Conservation (phyloP, 2,888 invertebrate genomes). For the Heterodera filipjevi region DNA sequence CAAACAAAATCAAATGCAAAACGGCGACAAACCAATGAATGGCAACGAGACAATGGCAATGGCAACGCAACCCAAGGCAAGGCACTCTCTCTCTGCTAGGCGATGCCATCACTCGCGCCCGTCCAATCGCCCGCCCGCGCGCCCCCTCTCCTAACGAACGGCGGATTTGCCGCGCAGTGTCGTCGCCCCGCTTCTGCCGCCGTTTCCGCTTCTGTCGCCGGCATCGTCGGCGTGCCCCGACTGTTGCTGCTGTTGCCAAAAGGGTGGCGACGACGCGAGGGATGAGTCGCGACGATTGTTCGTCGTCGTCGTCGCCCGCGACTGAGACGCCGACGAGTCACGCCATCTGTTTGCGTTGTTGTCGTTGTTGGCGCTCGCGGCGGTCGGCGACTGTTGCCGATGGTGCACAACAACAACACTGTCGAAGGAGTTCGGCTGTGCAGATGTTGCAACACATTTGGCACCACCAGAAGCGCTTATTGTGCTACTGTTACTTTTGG, state of each 20-base stretch:
- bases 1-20: not conserved
- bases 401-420: not conserved
- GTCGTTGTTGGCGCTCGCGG: not conserved
- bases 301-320: not conserved
- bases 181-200: too few relatives aligned
- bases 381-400: not conserved
- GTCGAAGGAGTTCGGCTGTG: slow-evolving; percentile 23
- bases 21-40: not conserved
- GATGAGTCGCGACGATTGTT: slow-evolving; percentile 14
- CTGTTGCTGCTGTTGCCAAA: not conserved
- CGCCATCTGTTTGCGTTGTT: too few relatives aligned
- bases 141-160: not conserved
- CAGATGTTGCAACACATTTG: not conserved
- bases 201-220: not conserved
- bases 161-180: slow-evolving; percentile 5
- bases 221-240: not conserved
- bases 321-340: not conserved
- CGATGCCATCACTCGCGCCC: too few relatives aligned
- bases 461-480: not conserved
- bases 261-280: slow-evolving; percentile 7
- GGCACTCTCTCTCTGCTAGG: too few relatives aligned
- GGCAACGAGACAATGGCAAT: too few relatives aligned
- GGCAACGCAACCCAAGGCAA: too few relatives aligned
- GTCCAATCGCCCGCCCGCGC: not conserved
- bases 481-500: not conserved